A percentile compares a stretch with the other conserved stretches of the same genome.
Conservation (phyloP, 1,140 invertebrate species). For the Tyrophagus putrescentiae region DNA sequence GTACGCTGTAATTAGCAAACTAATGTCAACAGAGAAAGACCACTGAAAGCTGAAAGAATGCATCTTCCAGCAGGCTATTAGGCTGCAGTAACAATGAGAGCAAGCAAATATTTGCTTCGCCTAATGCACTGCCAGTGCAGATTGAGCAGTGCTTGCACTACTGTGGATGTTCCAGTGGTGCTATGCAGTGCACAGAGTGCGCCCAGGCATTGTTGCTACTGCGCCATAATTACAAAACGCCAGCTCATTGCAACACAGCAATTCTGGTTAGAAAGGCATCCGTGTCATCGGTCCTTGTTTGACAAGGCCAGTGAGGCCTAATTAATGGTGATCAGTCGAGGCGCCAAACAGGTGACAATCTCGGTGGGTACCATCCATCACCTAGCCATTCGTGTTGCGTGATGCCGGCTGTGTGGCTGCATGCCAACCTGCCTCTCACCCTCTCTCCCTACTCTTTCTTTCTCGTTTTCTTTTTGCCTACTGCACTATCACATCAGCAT, state of each 20-base stretch:
- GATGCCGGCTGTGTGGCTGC: not conserved
- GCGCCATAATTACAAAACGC: constrained; percentile 9
- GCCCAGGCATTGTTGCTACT: not conserved
- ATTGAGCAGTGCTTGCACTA: not conserved
- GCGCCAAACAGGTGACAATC: constrained; percentile 9
- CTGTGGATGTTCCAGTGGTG: not conserved
- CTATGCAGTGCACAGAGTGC: not conserved
- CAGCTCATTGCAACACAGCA: too few species aligned
- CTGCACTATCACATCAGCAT: too few species aligned
- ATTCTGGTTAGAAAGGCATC: too few species aligned
- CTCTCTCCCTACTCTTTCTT: too few species aligned
- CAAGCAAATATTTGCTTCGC: constrained; percentile 7
- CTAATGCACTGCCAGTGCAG: not conserved
- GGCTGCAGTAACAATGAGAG: not conserved
- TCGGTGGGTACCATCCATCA: not conserved
- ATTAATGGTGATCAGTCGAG: not conserved
- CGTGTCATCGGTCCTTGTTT: too few species aligned
- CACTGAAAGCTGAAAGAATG: too few species aligned
- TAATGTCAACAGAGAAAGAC: too few species aligned
- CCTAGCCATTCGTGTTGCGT: not conserved
- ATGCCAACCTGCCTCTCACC: too few species aligned
- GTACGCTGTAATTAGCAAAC: too few species aligned
- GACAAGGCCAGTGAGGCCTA: too few species aligned
- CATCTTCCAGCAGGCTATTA: not conserved
- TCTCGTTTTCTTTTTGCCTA: too few species aligned